phyloP scores from a whole-genome alignment of 2,113 vertebrate genomes.

The Elephantulus edwardii region DNA sequence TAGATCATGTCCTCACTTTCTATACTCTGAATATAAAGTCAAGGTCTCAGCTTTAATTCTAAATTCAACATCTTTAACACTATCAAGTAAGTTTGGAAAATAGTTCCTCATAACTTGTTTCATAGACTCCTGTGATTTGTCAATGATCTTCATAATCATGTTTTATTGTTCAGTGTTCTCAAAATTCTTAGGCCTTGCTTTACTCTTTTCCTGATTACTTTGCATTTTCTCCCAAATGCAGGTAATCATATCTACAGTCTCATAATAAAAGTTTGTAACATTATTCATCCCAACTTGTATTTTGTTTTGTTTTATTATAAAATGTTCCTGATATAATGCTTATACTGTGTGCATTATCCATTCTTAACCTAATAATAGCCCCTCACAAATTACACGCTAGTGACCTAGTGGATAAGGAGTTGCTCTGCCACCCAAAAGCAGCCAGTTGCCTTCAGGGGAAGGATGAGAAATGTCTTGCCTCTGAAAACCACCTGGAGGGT shows the following conservation, averaged over 20 bases:
- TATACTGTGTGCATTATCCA: not conserved
- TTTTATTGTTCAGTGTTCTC: not conserved
- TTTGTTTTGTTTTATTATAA: not conserved
- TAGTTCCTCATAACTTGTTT: no score
- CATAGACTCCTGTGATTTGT: not conserved
- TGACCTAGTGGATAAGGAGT: no score
- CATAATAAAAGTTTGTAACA: not conserved
- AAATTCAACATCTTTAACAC: not conserved
- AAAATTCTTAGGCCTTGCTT: not conserved
- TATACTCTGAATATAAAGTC: not conserved
- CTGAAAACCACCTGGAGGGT: no score
- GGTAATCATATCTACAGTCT: not conserved
- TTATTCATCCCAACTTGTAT: not conserved
- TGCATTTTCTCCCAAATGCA: not conserved
- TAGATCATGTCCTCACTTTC: not conserved
- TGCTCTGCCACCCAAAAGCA: no score
- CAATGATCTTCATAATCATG: fast-evolving
- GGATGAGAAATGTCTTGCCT: no score
- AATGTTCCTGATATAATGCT: not conserved
- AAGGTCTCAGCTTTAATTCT: fast-evolving
- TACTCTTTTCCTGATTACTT: not conserved
- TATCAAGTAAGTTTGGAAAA: not conserved
- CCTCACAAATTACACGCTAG: not conserved
- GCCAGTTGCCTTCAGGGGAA: no score
- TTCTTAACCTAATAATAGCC: not conserved